phyloP scores from a whole-genome alignment of 2,888 invertebrate genomes.

The Subacronicta megacephala region DNA sequence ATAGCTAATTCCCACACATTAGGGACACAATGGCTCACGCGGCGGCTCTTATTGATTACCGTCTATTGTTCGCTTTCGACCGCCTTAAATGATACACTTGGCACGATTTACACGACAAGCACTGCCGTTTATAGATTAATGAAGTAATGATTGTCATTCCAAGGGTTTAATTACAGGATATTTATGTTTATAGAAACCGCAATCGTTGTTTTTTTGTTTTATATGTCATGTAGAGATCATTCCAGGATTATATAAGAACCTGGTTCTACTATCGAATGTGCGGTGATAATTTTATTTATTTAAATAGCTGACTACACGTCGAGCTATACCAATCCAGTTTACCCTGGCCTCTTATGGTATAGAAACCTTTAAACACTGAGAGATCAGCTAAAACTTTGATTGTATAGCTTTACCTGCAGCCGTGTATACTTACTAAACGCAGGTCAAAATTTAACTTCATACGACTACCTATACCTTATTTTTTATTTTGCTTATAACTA shows the following conservation, averaged over 20 bases:
- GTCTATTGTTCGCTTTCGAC: conserved; percentile 83
- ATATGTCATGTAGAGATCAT: conserved; percentile 12
- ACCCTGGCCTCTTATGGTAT: too few relatives aligned
- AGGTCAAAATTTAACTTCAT: too few relatives aligned
- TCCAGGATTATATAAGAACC: too few relatives aligned
- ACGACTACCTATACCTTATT: too few relatives aligned
- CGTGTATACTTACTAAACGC: too few relatives aligned
- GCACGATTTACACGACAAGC: conserved; percentile 77
- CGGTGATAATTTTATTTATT: not conserved
- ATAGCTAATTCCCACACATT: conserved; percentile 89
- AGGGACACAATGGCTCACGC: conserved; percentile 83
- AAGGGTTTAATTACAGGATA: conserved; percentile 49
- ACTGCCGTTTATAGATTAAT: conserved; percentile 74
- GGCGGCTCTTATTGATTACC: conserved; percentile 86
- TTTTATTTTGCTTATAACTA: too few relatives aligned
- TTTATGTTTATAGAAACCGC: conserved; percentile 45
- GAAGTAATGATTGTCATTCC: conserved; percentile 67
- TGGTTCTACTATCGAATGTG: too few relatives aligned
- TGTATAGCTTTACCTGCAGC: too few relatives aligned
- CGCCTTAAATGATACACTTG: conserved; percentile 85
- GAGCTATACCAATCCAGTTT: too few relatives aligned
- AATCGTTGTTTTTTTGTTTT: conserved; percentile 17
- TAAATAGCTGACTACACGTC: too few relatives aligned
- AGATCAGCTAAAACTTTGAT: too few relatives aligned
- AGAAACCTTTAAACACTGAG: too few relatives aligned